These are phyloP conservation scores for Nibea coibor DNA, from an alignment of 2,113 vertebrate genomes.

Conservation along the genomic window DNA sequence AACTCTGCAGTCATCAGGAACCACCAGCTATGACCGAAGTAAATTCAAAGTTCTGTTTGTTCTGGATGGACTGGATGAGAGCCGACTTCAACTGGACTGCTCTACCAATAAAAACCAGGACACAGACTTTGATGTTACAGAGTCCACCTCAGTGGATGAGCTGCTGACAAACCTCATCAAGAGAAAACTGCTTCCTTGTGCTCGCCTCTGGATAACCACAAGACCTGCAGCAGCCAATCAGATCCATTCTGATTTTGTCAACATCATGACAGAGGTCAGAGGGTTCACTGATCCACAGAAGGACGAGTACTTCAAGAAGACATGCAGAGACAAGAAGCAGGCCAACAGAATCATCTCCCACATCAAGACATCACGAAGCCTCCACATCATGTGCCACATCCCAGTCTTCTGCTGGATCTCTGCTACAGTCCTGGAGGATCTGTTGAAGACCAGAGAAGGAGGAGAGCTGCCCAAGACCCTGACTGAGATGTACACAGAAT, in stretches of 20 bases:
- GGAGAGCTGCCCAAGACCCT: constrained; percentile 8
- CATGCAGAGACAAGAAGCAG: neutral
- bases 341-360: neutral
- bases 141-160: neutral
- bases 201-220: constrained; percentile 1
- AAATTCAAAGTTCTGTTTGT: too few species aligned
- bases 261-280: neutral
- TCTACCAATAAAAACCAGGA: neutral
- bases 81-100: neutral
- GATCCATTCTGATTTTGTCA: neutral
- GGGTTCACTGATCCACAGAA: neutral
- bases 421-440: constrained; percentile 4
- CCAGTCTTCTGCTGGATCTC: constrained; percentile 20
- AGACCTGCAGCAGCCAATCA: constrained; percentile 5
- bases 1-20: neutral
- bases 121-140: neutral
- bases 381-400: constrained; percentile 20
- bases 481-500: neutral
- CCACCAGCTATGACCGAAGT: too few species aligned
- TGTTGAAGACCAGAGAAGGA: neutral
- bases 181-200: neutral
- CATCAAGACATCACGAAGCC: constrained; percentile 5
- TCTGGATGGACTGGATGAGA: too few species aligned
- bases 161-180: neutral
- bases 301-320: constrained; percentile 6